These are phyloP conservation scores for Phrynocephalus guinanensis DNA, from an alignment of 2,797 vertebrate species.

Conservation along the genomic window DNA sequence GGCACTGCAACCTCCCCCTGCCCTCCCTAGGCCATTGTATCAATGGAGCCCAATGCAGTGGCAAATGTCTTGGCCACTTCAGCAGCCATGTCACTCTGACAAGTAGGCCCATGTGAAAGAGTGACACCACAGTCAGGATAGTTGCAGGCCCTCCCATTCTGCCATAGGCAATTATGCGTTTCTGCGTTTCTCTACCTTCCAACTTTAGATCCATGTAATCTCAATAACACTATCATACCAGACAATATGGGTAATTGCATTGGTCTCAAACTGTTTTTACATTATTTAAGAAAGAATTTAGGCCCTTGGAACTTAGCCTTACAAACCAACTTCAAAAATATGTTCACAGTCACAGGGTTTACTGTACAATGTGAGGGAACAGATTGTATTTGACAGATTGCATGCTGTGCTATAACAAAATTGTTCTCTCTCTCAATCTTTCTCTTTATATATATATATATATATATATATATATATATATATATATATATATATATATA, in stretches of 20 bases:
- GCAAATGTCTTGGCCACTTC: too few relatives aligned
- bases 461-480: too few relatives aligned
- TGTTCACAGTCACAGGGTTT: slow-evolving; percentile 16
- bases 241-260: not conserved
- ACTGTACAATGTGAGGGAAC: not conserved
- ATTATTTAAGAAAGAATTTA: not conserved
- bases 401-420: slow-evolving; percentile 17
- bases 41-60: too few relatives aligned
- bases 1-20: too few relatives aligned
- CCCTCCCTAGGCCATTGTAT: too few relatives aligned
- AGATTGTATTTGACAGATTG: slow-evolving; percentile 46
- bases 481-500: too few relatives aligned
- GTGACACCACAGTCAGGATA: too few relatives aligned
- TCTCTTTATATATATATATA: too few relatives aligned
- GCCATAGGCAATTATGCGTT: too few relatives aligned
- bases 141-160: too few relatives aligned
- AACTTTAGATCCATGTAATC: not conserved
- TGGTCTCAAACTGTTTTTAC: slow-evolving; percentile 28
- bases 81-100: too few relatives aligned
- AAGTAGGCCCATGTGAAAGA: too few relatives aligned
- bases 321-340: slow-evolving; percentile 37
- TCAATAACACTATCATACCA: not conserved
- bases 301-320: slow-evolving; percentile 34
- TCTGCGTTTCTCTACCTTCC: not conserved
- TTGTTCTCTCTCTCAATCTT: slow-evolving; percentile 16